A percentile compares a stretch with the other conserved stretches of the same genome.
Conservation (phyloP, 2,797 vertebrate species). For the Coracias cyanogaster region DNA sequence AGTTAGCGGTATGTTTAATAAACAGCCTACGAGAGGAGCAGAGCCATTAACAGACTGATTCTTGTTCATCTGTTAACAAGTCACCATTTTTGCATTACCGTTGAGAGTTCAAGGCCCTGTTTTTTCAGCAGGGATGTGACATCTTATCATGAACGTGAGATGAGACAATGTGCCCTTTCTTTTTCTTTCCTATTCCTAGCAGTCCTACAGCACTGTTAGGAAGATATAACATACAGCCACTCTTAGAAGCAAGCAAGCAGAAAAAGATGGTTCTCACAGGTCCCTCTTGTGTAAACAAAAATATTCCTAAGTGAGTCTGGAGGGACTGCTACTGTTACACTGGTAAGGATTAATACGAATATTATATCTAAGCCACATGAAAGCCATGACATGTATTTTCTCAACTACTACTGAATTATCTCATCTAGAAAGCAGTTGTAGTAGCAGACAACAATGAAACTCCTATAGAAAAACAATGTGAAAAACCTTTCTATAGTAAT, state of each 20-base stretch:
- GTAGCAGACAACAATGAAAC: background rate
- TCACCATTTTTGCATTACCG: background rate
- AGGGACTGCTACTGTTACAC: background rate
- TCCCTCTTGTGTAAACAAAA: background rate
- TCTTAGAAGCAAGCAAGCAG: background rate
- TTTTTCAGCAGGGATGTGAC: background rate
- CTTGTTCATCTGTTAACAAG: background rate
- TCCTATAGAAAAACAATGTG: background rate
- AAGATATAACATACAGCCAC: background rate
- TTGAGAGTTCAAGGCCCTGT: background rate
- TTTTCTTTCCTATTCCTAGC: background rate
- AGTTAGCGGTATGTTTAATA: background rate
- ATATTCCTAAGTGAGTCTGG: background rate
- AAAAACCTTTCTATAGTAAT: background rate
- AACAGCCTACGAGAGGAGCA: background rate
- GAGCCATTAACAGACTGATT: background rate
- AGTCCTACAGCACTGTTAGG: background rate
- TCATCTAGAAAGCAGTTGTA: background rate
- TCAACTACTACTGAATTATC: background rate
- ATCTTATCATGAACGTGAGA: background rate
- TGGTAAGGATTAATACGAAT: background rate
- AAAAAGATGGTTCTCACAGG: background rate
- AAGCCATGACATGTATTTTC: background rate
- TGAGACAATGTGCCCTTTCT: background rate
- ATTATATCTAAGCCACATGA: background rate